These are phyloP conservation scores for Drymodes brunneopygia DNA, from an alignment of 2,113 vertebrate species.

Conservation along the genomic window DNA sequence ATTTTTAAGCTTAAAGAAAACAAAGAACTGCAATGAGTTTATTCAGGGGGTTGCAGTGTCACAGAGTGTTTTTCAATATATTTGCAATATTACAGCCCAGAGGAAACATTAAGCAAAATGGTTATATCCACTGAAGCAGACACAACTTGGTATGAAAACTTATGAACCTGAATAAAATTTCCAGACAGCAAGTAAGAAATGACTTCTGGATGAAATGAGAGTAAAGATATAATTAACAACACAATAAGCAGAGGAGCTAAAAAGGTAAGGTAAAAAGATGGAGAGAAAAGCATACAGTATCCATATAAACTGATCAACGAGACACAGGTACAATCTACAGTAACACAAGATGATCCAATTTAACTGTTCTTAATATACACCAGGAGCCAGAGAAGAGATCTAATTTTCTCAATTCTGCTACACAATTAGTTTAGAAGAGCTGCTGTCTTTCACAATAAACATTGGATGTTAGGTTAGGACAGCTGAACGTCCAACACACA, in stretches of 20 bases:
- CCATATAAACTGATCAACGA: background rate
- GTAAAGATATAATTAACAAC: background rate
- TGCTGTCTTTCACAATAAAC: background rate
- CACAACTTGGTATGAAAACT: background rate
- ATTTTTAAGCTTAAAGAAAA: background rate
- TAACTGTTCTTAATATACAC: background rate
- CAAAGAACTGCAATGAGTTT: background rate
- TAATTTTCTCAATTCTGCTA: background rate
- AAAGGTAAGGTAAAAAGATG: background rate
- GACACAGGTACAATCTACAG: background rate
- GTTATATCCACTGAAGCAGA: background rate
- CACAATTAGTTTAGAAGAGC: background rate
- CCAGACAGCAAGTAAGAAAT: background rate
- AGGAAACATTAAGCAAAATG: background rate
- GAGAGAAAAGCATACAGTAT: background rate
- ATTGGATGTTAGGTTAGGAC: fast-evolving
- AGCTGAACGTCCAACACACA: background rate
- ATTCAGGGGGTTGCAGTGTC: background rate
- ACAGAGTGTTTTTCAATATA: background rate
- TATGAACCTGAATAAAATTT: background rate
- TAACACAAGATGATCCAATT: background rate
- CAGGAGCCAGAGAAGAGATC: background rate
- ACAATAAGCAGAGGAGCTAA: background rate
- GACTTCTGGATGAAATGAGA: background rate
- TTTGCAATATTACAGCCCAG: background rate